phyloP scores from a whole-genome alignment of 2,888 invertebrate species.

The Drosophila tripunctata region DNA sequence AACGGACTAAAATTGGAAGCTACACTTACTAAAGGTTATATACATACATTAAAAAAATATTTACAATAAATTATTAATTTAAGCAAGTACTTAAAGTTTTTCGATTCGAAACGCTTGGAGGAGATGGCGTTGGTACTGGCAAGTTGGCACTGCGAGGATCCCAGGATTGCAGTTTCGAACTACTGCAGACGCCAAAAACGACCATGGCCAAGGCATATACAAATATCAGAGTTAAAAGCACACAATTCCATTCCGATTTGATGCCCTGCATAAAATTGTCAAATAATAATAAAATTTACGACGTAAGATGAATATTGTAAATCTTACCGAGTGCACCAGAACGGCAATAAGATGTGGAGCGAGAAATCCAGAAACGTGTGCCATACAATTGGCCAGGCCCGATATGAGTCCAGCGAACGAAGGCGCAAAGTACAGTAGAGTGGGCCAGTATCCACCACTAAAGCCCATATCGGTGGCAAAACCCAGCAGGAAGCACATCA shows the following conservation, averaged over 20 bases:
- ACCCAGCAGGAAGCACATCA: conserved; percentile 80
- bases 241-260: conserved; percentile 83
- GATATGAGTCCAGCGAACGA: conserved; percentile 84
- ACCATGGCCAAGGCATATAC: conserved; percentile 81
- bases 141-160: conserved; percentile 56
- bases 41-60: conserved; percentile 6
- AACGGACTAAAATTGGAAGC: background rate
- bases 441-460: conserved; percentile 84
- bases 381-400: conserved; percentile 84
- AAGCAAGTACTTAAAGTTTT: background rate
- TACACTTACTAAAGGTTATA: background rate
- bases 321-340: conserved; percentile 81
- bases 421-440: conserved; percentile 85
- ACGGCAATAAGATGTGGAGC: conserved; percentile 82
- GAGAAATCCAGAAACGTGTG: conserved; percentile 83
- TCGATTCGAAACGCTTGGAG: background rate
- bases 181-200: conserved; percentile 83
- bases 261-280: conserved; percentile 74
- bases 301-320: rapidly evolving
- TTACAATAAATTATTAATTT: conserved; percentile 8
- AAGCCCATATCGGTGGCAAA: conserved; percentile 82
- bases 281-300: too few species aligned
- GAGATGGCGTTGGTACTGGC: background rate
- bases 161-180: conserved; percentile 84
- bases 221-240: conserved; percentile 82